phyloP scores from a whole-genome alignment of 1,140 invertebrate species.

The Plodia interpunctella region DNA sequence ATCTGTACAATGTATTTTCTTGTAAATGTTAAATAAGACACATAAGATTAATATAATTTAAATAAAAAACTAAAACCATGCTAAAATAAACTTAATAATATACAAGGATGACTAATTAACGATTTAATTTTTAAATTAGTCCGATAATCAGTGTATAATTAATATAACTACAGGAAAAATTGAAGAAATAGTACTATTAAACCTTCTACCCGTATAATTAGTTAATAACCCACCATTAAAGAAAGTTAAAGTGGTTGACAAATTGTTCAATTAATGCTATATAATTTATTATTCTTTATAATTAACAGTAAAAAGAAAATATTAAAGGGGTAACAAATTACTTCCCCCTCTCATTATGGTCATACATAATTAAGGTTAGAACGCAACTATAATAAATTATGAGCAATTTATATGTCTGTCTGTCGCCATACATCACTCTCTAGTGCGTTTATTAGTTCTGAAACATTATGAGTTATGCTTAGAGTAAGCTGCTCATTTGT shows the following conservation, averaged over 20 bases:
- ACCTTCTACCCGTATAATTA: neutral
- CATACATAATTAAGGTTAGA: slow-evolving; percentile 51
- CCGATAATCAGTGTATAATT: neutral
- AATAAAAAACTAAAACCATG: too few relatives aligned
- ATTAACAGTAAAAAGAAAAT: neutral
- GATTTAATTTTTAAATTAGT: too few relatives aligned
- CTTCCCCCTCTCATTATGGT: neutral
- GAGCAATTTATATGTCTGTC: slow-evolving; percentile 71
- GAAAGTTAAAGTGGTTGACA: slow-evolving; percentile 2
- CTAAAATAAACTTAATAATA: too few relatives aligned
- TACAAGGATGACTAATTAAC: too few relatives aligned
- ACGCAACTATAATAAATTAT: slow-evolving; percentile 67
- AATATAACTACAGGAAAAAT: neutral
- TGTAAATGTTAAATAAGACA: too few relatives aligned
- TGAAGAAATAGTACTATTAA: neutral
- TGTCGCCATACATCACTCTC: slow-evolving; percentile 65
- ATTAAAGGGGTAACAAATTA: neutral
- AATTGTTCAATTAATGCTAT: neutral
- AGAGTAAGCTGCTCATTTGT: slow-evolving; percentile 36
- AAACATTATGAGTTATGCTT: slow-evolving; percentile 58
- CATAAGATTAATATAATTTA: too few relatives aligned
- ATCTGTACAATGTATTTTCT: too few relatives aligned
- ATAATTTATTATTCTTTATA: neutral
- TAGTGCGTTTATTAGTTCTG: slow-evolving; percentile 52
- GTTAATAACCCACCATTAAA: neutral